Conservation (phyloP, 1,140 invertebrate species). For the Limonius californicus region DNA sequence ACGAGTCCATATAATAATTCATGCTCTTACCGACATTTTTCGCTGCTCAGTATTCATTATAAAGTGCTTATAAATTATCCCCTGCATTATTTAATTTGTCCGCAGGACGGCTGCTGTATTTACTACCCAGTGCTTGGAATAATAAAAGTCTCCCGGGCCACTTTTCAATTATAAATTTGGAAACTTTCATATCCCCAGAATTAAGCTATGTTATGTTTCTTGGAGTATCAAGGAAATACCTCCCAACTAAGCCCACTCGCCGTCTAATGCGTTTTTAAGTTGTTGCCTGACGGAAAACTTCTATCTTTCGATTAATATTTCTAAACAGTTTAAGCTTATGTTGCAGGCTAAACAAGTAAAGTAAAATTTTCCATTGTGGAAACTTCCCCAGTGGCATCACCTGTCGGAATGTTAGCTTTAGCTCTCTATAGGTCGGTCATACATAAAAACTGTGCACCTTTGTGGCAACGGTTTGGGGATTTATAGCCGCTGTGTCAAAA, state of each 20-base stretch:
- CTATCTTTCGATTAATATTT: too few species aligned
- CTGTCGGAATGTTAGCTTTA: too few species aligned
- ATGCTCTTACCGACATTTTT: not conserved
- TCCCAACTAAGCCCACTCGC: not conserved
- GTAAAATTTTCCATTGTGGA: too few species aligned
- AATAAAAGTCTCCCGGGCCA: not conserved
- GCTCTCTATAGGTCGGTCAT: too few species aligned
- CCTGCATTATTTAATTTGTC: slow-evolving; percentile 2
- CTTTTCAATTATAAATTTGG: slow-evolving; percentile 15
- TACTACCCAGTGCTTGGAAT: not conserved
- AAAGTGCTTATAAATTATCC: slow-evolving; percentile 1
- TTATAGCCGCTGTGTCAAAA: too few species aligned
- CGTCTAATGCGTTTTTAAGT: too few species aligned
- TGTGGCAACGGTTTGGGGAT: too few species aligned
- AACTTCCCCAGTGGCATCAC: too few species aligned
- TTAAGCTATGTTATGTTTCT: not conserved
- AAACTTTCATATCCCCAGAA: slow-evolving; percentile 2
- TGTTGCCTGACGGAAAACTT: too few species aligned
- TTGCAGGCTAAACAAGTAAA: too few species aligned
- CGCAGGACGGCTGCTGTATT: not conserved
- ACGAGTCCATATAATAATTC: slow-evolving; percentile 1
- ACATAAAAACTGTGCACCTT: too few species aligned
- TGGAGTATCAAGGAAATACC: not conserved
- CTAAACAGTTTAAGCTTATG: too few species aligned
- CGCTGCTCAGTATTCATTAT: not conserved